Evolutionary conservation across 2,888 invertebrate genomes (phyloP).

Genomic region (Chloroclysta siterata): DNA sequence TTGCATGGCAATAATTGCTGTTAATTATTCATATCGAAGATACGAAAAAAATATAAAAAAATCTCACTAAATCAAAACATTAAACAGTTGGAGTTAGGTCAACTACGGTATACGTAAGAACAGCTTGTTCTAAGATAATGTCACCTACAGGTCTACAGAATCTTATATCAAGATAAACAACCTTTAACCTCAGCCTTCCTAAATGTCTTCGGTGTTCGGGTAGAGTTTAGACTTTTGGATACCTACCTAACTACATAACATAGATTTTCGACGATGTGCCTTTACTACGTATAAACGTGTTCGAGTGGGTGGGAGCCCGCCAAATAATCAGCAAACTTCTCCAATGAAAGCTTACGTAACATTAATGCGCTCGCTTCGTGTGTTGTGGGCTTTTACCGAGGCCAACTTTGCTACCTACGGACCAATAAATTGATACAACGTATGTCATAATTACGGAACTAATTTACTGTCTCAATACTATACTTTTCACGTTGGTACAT

Average conservation of each 20-base stretch:
- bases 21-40: no score
- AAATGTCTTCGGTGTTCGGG: slow-evolving; percentile 12
- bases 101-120: no score
- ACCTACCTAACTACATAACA: not conserved
- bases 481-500: slow-evolving; percentile 1
- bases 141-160: slow-evolving; percentile 21
- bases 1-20: no score
- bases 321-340: slow-evolving; percentile 65
- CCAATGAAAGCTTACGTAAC: slow-evolving; percentile 64
- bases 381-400: slow-evolving; percentile 56
- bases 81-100: no score
- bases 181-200: slow-evolving; percentile 13
- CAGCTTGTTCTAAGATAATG: slow-evolving; percentile 2
- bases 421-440: slow-evolving; percentile 19
- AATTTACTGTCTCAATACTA: slow-evolving; percentile 8
- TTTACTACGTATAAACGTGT: slow-evolving; percentile 51
- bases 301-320: slow-evolving; percentile 54
- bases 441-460: slow-evolving; percentile 4
- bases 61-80: no score
- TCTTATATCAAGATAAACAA: slow-evolving; percentile 21
- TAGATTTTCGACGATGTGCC: slow-evolving; percentile 44
- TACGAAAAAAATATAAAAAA: no score
- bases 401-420: slow-evolving; percentile 44
- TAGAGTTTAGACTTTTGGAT: slow-evolving; percentile 7
- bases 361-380: slow-evolving; percentile 44